Evolutionary conservation across 2,888 invertebrate species (phyloP).

Genomic region (Cephus pulcher): DNA sequence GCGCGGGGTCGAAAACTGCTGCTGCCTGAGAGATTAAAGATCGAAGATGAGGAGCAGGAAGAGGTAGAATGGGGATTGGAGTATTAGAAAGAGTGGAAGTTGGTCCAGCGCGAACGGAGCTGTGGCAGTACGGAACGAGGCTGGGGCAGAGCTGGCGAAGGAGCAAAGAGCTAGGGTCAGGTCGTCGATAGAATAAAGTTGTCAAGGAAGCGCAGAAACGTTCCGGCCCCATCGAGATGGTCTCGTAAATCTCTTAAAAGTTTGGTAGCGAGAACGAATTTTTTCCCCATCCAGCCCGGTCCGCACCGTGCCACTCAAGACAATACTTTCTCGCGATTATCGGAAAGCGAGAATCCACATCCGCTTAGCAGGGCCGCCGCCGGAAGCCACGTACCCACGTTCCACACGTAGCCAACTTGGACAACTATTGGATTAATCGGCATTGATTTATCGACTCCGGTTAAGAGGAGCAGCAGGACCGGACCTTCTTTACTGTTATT

Average conservation of each 20-base stretch:
- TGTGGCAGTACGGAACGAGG: constrained; percentile 11
- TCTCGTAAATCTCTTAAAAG: constrained; percentile 45
- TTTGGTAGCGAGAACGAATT: constrained; percentile 34
- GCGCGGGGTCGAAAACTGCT: background rate
- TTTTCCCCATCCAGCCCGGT: constrained; percentile 15
- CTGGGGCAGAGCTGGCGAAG: constrained; percentile 5
- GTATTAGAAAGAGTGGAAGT: background rate
- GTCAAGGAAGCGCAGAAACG: constrained; percentile 37
- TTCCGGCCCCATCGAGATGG: constrained; percentile 31
- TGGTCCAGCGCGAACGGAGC: background rate
- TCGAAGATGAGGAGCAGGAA: constrained; percentile 1
- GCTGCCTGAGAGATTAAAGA: background rate
- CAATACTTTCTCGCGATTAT: constrained; percentile 21
- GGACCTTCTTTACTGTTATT: background rate
- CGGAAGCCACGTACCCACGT: background rate
- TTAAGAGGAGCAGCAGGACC: background rate
- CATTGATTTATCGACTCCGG: constrained; percentile 9
- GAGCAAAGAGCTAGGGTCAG: background rate
- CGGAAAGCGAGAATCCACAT: background rate
- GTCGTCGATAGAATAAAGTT: constrained; percentile 40
- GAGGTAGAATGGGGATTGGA: background rate
- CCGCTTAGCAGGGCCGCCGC: background rate
- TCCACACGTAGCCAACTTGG: constrained; percentile 10
- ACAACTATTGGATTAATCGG: constrained; percentile 29
- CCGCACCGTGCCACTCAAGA: constrained; percentile 17